Evolutionary conservation across 2,888 invertebrate genomes (phyloP), one percentile per base, ranked within the genome.

Genomic region (Gymnosoma rotundatum): DNA sequence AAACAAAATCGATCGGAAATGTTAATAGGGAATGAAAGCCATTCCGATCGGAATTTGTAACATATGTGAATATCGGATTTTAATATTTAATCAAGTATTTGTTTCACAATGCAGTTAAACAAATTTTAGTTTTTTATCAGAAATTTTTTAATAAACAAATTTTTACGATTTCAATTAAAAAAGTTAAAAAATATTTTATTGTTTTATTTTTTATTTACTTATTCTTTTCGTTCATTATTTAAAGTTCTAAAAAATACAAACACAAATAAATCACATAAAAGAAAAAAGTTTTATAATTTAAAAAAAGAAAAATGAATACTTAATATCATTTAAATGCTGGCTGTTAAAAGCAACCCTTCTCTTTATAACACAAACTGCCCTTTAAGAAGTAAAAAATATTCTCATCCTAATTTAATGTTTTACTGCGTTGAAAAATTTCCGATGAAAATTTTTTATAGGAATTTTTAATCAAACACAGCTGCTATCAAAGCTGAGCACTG

Each of bases 391-490:
- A 6, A 60, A 36, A 72, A 42, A 42, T 42, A 32, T 16, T 45
- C 52, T 9, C 61, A 63, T 25, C 21, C 25, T 36, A 12, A 42
- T 52, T 63, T 52, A n/a, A 12, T 21, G 42, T 63, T 52, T 38
- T 63, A 32, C 48, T 76, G 48, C 58, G 61, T 73, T 80, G 42
- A 16, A 70, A 45, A 8, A 54, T 52, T 69, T 45, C 48, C 50
- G 38, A 48, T 60, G 20, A 56, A 72, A 10, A 66, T 69, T 38
- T 79, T 79, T 78, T 58, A 58, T 58, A 63, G 12, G 69, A 81
- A 84, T 84, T 74, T 81, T 81, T 78, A 84, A 84, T 78, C 78
- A 81, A 78, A 50, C 78, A 61, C 84, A 84, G 78, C 78, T 84
- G 81, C 60, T 74, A 74, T 64, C 52, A 78, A 74, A 78, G 16